Base-by-base conservation (phyloP, 2,797 vertebrate genomes). In the Lophius americanus region DNA sequence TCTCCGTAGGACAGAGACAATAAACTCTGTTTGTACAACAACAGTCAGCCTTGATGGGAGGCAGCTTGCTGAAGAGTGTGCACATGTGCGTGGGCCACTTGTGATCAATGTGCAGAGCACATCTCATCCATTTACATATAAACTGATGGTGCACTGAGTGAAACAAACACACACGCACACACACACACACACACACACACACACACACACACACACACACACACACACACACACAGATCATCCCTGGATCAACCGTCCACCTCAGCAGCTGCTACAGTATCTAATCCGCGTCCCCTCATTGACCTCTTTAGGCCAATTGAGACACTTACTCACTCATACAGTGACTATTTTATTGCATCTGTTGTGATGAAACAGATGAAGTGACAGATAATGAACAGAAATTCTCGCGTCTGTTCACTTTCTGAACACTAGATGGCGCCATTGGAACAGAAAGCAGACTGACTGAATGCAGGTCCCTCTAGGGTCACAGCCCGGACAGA, bases 351-450 rank as follows among this genome's bases (percentile, higher is more conserved):
- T 7, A 4, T 11, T 10, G 1, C 5, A 4, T 12, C 36, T 74
- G 7, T 23, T 8, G 37, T 55, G 11, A 3, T 14, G 36, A 7
- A 66, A 6, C 6, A 6, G 10, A 32, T 4, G 8, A 7, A 3
- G 38, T 12, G 23, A 3, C 3, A 39, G 7, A 1, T 3, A 1
- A 3, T 9, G 10, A 2, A 60, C 10, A 35, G 9, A 58, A 23
- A 12, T 23, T 36, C 2, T 4, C 2, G 42, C 11, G 12, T 46
- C 32, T 66, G 55, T 77, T 50, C 52, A 11, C 1, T 9, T 39
- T 66, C 53, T 76, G 41, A 75, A 65, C 91, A 90, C 87, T 65
- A 91, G 89, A 86, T 90, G 90, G 88, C 77, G 60, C 0, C 68
- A 70, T 88, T 75, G 76, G 55, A 85, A 70, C 56, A 85, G 57